Percentiles rank a stretch among this genome's conserved stretches.
Conservation (phyloP, 2,888 invertebrate species). For the Pharmacophagus antenor region DNA sequence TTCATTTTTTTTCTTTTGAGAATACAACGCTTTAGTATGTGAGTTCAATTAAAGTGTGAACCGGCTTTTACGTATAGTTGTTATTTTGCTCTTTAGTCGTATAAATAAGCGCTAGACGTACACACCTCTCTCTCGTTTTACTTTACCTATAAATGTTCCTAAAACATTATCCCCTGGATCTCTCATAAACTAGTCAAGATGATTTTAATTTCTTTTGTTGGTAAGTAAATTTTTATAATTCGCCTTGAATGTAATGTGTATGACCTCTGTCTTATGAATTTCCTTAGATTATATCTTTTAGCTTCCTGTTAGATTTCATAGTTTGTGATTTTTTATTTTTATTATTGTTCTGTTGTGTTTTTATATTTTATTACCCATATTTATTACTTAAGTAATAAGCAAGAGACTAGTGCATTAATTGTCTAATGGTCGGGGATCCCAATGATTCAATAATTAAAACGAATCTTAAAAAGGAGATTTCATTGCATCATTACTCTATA, state of each 20-base stretch:
- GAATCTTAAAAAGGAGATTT: background rate
- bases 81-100: conserved; percentile 14
- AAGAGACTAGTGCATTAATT: background rate
- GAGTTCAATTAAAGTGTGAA: background rate
- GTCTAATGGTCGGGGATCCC: background rate
- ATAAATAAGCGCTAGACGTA: conserved; percentile 12
- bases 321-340: background rate
- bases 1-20: background rate
- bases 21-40: background rate
- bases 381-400: no score
- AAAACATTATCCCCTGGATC: conserved; percentile 7
- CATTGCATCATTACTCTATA: background rate
- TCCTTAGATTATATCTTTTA: conserved; percentile 13
- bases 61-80: conserved; percentile 8
- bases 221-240: conserved; percentile 16
- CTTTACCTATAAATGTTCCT: conserved; percentile 4
- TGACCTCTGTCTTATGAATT: conserved; percentile 21
- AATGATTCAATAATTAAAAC: background rate
- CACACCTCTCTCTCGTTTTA: conserved; percentile 5
- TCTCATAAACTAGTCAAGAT: conserved; percentile 26
- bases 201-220: conserved; percentile 19
- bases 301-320: background rate
- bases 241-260: conserved; percentile 7
- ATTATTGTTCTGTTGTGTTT: background rate
- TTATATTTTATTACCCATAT: background rate